Evolutionary conservation across 2,113 vertebrate species (phyloP).

Genomic region (Clupea harengus): DNA sequence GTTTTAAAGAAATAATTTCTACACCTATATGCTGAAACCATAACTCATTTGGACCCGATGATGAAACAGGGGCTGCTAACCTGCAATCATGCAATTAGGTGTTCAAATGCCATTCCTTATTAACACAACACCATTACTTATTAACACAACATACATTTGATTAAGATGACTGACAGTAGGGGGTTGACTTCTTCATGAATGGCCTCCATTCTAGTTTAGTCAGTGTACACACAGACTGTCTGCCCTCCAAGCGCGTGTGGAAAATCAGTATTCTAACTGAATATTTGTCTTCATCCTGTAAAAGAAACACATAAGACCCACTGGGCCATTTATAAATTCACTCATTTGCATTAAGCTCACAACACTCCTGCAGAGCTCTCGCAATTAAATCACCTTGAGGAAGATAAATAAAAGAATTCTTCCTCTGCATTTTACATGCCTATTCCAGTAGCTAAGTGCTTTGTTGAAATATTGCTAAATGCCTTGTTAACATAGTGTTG

Average conservation of each 20-base stretch:
- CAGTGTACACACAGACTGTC: not conserved
- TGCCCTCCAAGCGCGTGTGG: not conserved
- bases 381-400: constrained; percentile 41
- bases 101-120: not conserved
- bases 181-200: not conserved
- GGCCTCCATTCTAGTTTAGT: not conserved
- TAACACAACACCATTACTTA: constrained; percentile 5
- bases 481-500: constrained; percentile 42
- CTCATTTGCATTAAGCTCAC: constrained; percentile 33
- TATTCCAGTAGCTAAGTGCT: constrained; percentile 49
- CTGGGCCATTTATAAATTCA: not conserved
- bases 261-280: not conserved
- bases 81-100: constrained; percentile 3
- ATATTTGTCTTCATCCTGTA: not conserved
- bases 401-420: constrained; percentile 33
- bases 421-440: constrained; percentile 10
- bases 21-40: not conserved
- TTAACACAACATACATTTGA: not conserved
- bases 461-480: constrained; percentile 49
- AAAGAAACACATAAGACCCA: not conserved
- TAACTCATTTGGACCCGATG: not conserved
- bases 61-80: not conserved
- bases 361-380: constrained; percentile 26
- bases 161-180: not conserved
- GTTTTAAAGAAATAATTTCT: too few relatives aligned